These are phyloP conservation scores for Brachionus manjavacas DNA, from an alignment of 1,140 invertebrate species.

Conservation along the genomic window DNA sequence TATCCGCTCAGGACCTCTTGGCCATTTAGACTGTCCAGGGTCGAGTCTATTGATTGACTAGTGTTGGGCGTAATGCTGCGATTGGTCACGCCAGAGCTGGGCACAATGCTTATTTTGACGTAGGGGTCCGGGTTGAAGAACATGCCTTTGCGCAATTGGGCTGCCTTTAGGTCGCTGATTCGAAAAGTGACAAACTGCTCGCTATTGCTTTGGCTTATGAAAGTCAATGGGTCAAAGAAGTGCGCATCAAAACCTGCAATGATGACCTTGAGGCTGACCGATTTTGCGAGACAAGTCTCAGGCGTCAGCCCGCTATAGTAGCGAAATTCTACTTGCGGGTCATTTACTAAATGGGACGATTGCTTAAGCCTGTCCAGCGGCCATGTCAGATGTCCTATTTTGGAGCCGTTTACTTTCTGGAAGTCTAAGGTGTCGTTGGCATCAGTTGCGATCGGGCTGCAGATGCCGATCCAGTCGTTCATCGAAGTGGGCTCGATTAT, in stretches of 20 bases:
- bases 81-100: constrained; percentile 49
- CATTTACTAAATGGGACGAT: background rate
- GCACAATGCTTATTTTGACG: constrained; percentile 57
- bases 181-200: constrained; percentile 35
- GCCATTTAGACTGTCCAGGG: constrained; percentile 53
- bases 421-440: background rate
- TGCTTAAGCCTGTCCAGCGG: background rate
- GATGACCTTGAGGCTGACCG: background rate
- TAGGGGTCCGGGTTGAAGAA: constrained; percentile 62
- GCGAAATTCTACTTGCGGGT: background rate
- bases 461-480: constrained; percentile 28
- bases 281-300: background rate
- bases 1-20: constrained; percentile 51
- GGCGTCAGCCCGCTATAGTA: constrained; percentile 35
- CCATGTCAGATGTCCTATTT: constrained; percentile 40
- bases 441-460: background rate
- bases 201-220: background rate
- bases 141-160: constrained; percentile 59
- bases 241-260: background rate
- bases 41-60: constrained; percentile 52
- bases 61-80: constrained; percentile 44
- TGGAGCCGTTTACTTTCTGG: constrained; percentile 18
- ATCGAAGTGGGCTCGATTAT: constrained; percentile 2
- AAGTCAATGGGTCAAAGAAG: background rate
- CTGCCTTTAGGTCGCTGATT: constrained; percentile 52